Evolutionary conservation across 2,113 vertebrate species (phyloP).

Genomic region (Egretta garzetta): DNA sequence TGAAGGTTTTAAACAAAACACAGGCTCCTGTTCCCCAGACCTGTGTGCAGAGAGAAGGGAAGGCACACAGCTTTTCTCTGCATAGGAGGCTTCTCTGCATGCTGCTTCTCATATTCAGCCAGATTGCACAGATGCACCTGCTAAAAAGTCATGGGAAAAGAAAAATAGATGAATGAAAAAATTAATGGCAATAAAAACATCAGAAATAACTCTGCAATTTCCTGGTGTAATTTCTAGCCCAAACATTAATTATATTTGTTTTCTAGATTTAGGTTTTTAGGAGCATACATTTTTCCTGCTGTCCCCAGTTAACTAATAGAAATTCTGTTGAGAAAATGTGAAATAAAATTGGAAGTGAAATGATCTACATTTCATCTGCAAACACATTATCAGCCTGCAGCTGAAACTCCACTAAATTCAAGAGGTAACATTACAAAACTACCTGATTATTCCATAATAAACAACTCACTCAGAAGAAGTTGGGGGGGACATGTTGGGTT

Average conservation of each 20-base stretch:
- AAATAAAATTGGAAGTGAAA: neutral
- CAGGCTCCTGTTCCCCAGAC: neutral
- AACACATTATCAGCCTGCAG: neutral
- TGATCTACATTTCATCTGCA: neutral
- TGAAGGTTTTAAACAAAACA: neutral
- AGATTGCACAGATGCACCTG: neutral
- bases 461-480: neutral
- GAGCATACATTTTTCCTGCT: neutral
- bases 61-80: neutral
- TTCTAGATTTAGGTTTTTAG: neutral
- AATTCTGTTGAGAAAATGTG: neutral
- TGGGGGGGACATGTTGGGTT: neutral
- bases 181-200: neutral
- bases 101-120: neutral
- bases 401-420: neutral
- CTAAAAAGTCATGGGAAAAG: neutral
- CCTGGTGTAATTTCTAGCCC: neutral
- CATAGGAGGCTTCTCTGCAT: neutral
- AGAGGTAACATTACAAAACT: neutral
- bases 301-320: neutral
- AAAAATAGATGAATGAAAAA: neutral
- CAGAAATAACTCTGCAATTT: neutral
- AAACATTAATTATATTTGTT: neutral
- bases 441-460: neutral
- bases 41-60: neutral